Base-by-base conservation (phyloP, 2,113 vertebrate species). In the Seriola quinqueradiata region DNA sequence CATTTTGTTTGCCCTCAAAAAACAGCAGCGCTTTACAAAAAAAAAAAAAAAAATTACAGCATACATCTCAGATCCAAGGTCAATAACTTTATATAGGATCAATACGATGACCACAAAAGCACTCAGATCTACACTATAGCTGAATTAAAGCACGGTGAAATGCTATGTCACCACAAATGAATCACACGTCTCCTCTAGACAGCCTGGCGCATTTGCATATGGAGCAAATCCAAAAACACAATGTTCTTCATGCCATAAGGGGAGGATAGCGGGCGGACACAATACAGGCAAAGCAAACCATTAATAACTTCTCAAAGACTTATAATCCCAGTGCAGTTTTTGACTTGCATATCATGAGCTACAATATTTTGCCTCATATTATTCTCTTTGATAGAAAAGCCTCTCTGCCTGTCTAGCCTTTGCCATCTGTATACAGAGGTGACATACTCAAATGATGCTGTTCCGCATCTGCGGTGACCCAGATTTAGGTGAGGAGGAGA, bases 121-220 rank as follows among this genome's bases (percentile, higher is more conserved):
- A 28, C 32, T 76, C 10, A 46, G 36, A 17, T 52, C 44, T 25
- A 36, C 28, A 21, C 61, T 70, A 21, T 50, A 40, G 67, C 55
- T 74, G 61, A 57, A 57, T 72, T 60, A 61, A 84, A 65, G 73
- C 59, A 28, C 9, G 40, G 46, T 59, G 46, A 65, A 75, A 83
- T 44, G 65, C 60, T 54, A 16, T 71, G 85, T 87, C 58, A 64
- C 40, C 80, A 81, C 66, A 87, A 80, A 87, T 40, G 0, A 85
- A 79, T 83, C 32, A 28, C 34, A 61, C 40, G 48, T 68, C 70
- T 79, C 63, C 63, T 55, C 25, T 19, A 32, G 63, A 79, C 55
- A 71, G 60, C 40, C 34, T 23, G 50, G 34, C 73, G 3, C 36
- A 75, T 89, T 92, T 90, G 82, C 71, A 84, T 83, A 82, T 66